A percentile compares a stretch with the other conserved stretches of the same genome.
Conservation (phyloP, 2,888 invertebrate species). For the Patella ulyssiponensis region DNA sequence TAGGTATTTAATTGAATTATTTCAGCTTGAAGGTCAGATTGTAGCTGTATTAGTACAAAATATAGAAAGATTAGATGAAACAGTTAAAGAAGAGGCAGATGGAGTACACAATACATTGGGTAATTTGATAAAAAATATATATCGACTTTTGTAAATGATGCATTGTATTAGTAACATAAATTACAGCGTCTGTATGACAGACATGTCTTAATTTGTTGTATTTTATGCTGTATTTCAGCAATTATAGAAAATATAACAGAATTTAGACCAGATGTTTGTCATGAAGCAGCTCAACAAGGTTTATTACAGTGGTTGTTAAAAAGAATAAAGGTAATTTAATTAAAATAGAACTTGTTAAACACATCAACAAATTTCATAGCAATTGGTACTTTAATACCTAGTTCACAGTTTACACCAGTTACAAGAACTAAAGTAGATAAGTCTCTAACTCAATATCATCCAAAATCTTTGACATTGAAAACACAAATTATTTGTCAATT, state of each 20-base stretch:
- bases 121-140: slow-evolving; percentile 64
- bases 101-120: slow-evolving; percentile 95
- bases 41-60: slow-evolving; percentile 93
- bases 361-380: too few species aligned
- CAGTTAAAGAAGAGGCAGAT: slow-evolving; percentile 92
- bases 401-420: too few species aligned
- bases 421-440: too few species aligned
- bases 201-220: neutral
- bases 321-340: slow-evolving; percentile 79
- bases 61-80: slow-evolving; percentile 92
- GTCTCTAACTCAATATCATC: too few species aligned
- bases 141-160: neutral
- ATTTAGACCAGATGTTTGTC: slow-evolving; percentile 86
- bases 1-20: neutral
- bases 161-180: neutral
- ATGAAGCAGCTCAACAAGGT: slow-evolving; percentile 91
- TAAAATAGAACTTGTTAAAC: too few species aligned
- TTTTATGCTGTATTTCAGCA: slow-evolving; percentile 74
- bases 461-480: too few species aligned
- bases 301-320: slow-evolving; percentile 92
- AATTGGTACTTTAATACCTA: too few species aligned
- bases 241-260: slow-evolving; percentile 97
- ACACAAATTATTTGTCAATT: too few species aligned
- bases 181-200: neutral
- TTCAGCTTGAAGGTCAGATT: slow-evolving; percentile 86